Conservation (phyloP, 2,797 vertebrate genomes). For the Megaceryle alcyon region DNA sequence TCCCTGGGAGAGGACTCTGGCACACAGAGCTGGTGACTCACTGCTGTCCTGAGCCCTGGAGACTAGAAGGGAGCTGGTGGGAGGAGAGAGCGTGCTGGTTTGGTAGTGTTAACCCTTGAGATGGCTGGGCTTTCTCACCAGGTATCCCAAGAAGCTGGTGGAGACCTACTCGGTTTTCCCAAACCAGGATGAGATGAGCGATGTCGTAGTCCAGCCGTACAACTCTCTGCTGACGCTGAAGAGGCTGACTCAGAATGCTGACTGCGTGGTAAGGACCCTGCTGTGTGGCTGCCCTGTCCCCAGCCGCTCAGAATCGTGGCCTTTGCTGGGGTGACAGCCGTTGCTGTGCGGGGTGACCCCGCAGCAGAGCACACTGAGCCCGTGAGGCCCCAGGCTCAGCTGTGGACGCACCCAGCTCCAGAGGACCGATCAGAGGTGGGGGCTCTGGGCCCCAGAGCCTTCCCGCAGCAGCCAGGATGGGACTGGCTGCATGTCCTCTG, state of each 20-base stretch:
- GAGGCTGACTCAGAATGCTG: constrained; percentile 96
- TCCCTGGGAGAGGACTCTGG: constrained; percentile 42
- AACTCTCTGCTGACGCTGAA: constrained; percentile 97
- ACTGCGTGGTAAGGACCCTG: constrained; percentile 88
- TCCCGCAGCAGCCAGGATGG: not conserved
- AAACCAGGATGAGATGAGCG: constrained; percentile 98
- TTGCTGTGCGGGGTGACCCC: not conserved
- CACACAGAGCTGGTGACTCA: constrained; percentile 42
- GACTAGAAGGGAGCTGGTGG: constrained; percentile 4
- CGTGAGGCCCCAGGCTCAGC: no score
- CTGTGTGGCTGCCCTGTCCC: not conserved
- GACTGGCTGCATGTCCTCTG: not conserved
- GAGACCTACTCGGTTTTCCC: constrained; percentile 98
- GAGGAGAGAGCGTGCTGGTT: not conserved
- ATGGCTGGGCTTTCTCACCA: constrained; percentile 28
- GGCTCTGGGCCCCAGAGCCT: not conserved
- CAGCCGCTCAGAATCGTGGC: not conserved
- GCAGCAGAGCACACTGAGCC: no score
- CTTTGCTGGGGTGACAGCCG: no score
- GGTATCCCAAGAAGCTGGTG: constrained; percentile 97
- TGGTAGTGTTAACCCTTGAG: constrained; percentile 4
- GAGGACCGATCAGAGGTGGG: not conserved
- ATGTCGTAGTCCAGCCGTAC: constrained; percentile 97
- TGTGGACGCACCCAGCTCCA: fast-evolving
- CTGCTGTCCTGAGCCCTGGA: constrained; percentile 35